These are phyloP conservation scores for Aphelenchoides fujianensis DNA, from an alignment of 1,140 invertebrate genomes.

Conservation along the genomic window DNA sequence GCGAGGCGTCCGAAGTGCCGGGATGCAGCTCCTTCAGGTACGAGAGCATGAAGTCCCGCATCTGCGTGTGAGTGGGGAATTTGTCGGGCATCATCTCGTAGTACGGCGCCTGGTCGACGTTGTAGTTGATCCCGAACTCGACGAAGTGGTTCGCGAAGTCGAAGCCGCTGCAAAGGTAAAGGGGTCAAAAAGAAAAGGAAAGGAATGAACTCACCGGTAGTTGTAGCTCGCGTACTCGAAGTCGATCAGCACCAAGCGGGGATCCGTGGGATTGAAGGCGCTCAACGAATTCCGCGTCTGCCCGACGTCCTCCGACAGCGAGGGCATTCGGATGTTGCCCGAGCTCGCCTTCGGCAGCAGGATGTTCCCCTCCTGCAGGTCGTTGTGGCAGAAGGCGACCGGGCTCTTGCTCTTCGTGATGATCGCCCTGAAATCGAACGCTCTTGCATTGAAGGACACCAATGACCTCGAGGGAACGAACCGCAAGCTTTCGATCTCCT, in stretches of 20 bases:
- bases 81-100: slow-evolving; percentile 55
- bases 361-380: slow-evolving; percentile 79
- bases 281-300: slow-evolving; percentile 41
- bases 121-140: slow-evolving; percentile 60
- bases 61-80: slow-evolving; percentile 55
- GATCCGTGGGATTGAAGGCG: slow-evolving; percentile 60
- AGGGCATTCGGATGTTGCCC: slow-evolving; percentile 59
- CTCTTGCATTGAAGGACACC: neutral
- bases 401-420: slow-evolving; percentile 65
- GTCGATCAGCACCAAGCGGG: slow-evolving; percentile 58
- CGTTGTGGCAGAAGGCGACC: slow-evolving; percentile 94
- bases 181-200: slow-evolving; percentile 15
- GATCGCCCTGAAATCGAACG: slow-evolving; percentile 32
- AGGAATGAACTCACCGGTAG: slow-evolving; percentile 48
- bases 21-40: slow-evolving; percentile 53
- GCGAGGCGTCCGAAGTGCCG: slow-evolving; percentile 25
- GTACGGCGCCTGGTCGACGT: slow-evolving; percentile 53
- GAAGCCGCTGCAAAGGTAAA: slow-evolving; percentile 50
- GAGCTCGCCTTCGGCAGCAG: slow-evolving; percentile 60
- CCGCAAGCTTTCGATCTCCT: slow-evolving; percentile 52
- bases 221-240: slow-evolving; percentile 62
- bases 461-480: slow-evolving; percentile 18
- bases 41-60: slow-evolving; percentile 58
- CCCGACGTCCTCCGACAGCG: slow-evolving; percentile 47
- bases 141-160: slow-evolving; percentile 62